phyloP scores from a whole-genome alignment of 2,113 vertebrate genomes.

The Plotosus lineatus region DNA sequence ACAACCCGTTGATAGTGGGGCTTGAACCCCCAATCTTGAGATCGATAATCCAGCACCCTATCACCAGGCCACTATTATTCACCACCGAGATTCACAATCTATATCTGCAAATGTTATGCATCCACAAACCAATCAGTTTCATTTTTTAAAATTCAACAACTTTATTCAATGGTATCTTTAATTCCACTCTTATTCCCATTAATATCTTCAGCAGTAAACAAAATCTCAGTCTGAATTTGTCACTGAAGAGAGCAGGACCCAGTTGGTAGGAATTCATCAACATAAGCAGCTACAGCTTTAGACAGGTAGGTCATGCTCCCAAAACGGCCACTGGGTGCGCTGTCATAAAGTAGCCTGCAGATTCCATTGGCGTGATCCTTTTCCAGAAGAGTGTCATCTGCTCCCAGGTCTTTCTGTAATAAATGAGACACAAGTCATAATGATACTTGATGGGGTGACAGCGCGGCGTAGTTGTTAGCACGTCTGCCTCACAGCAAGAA shows the following conservation, averaged over 20 bases:
- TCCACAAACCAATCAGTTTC: not conserved
- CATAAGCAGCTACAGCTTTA: slow-evolving; percentile 83
- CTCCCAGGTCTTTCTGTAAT: slow-evolving; percentile 84
- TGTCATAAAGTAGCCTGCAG: slow-evolving; percentile 90
- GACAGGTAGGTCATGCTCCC: slow-evolving; percentile 97
- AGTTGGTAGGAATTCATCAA: slow-evolving; percentile 87
- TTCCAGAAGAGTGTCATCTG: slow-evolving; percentile 84
- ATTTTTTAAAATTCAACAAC: not conserved
- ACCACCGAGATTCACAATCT: too few relatives aligned
- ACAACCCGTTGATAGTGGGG: too few relatives aligned
- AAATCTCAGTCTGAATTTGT: not conserved
- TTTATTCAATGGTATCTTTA: slow-evolving; percentile 1
- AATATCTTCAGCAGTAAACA: not conserved
- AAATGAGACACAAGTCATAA: not conserved
- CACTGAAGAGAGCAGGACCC: slow-evolving; percentile 87
- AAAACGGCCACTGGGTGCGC: slow-evolving; percentile 90
- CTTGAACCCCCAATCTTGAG: too few relatives aligned
- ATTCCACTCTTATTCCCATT: not conserved
- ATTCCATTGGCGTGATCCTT: slow-evolving; percentile 84
- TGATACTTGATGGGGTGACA: too few relatives aligned
- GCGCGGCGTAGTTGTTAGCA: too few relatives aligned
- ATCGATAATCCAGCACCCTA: too few relatives aligned
- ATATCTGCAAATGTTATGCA: not conserved
- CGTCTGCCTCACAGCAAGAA: too few relatives aligned
- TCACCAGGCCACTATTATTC: too few relatives aligned